A percentile compares a stretch with the other conserved stretches of the same genome.
Evolutionary conservation across 2,888 invertebrate genomes (phyloP).

Genomic region (Cremastinae sp.): DNA sequence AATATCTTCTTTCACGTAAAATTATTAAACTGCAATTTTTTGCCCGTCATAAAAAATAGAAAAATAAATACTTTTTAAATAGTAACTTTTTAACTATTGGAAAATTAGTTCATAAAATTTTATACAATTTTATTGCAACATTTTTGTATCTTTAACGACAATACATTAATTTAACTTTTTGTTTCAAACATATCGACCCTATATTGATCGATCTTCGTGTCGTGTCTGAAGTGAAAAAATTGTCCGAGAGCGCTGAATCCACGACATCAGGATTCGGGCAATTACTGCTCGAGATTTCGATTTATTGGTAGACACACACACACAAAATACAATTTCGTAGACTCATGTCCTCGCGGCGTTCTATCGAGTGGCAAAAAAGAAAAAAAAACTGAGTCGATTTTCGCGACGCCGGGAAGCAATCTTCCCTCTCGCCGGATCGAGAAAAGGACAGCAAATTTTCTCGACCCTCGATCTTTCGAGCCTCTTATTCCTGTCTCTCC

Average conservation of each 20-base stretch:
- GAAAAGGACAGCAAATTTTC: conserved; percentile 54
- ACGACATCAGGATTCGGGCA: conserved; percentile 58
- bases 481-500: conserved; percentile 40
- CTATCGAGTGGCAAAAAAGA: conserved; percentile 35
- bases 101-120: no score
- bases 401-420: conserved; percentile 13
- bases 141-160: no score
- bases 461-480: conserved; percentile 52
- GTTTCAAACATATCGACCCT: no score
- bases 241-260: conserved; percentile 8
- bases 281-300: conserved; percentile 72
- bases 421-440: conserved; percentile 54
- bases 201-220: conserved; percentile 12
- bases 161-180: neutral
- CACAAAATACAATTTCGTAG: conserved; percentile 75
- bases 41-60: no score
- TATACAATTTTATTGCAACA: no score
- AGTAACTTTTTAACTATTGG: no score
- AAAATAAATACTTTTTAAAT: no score
- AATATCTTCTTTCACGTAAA: no score
- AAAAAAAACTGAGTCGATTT: conserved; percentile 37
- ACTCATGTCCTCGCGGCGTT: conserved; percentile 50
- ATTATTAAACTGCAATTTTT: no score
- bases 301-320: conserved; percentile 70
- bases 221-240: conserved; percentile 10